Base-by-base conservation (phyloP, 2,888 invertebrate genomes). In the Eremobia ochroleuca region DNA sequence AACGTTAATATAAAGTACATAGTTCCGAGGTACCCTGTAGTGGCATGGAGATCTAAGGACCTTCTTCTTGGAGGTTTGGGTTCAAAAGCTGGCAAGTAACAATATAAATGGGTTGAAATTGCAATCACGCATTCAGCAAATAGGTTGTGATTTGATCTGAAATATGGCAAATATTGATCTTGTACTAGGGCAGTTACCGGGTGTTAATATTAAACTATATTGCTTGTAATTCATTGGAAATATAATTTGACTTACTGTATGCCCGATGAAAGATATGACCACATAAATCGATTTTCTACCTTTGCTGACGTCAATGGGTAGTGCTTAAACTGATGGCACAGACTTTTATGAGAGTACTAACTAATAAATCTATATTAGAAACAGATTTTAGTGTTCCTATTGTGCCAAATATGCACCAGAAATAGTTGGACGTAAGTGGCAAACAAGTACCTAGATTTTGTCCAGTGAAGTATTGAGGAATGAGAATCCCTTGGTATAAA, bases 341-440 rank as follows among this genome's bases (percentile, higher is more conserved):
- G 25, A 68, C 59, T 79, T 83, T 83, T 82, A 82, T 52, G 79
- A 82, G 49, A 13, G 43, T 31, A 76, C 71, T 74, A 55, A 81
- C 71, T 77, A 82, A 67, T 81, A 82, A 83, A 79, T 74, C 76
- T 82, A 79, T 72, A 72, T 69, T 75, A 69, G 83, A 79, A 70
- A 34, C 65, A 34, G 71, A 46, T 79, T 74, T 70, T 71, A 83
- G 31, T 79, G 59, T 61, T 3, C 37, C 69, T 43, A 76, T 79
- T 79, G 80, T 82, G 84, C 82, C 84, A 83, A 83, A 61, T 61
- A 49, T 37, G 34, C 49, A 18, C 8, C 28, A 40, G 34, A 58
- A 34, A 34, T 25, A 25, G 21, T 61, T 25, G 11, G 25, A 34
- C 34, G 61, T 21, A 61, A 61, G 34, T 25, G 34, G 11, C 11